Conservation (phyloP, 2,113 vertebrate genomes). For the Halcyon malimbica region DNA sequence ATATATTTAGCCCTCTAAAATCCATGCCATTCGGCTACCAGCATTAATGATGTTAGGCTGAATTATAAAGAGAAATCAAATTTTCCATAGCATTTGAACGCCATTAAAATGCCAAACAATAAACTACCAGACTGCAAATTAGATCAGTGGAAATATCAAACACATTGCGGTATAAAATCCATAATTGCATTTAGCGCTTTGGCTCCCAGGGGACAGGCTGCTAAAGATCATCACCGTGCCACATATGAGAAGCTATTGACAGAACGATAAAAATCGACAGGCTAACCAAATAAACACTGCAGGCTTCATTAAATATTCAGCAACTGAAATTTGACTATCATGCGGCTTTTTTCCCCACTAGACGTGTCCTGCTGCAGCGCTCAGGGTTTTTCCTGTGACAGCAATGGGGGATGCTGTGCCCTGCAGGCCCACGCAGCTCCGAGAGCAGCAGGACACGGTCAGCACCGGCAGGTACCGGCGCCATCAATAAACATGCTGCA, state of each 20-base stretch:
- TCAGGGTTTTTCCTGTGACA: constrained; percentile 68
- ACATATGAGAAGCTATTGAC: constrained; percentile 97
- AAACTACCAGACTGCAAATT: constrained; percentile 99
- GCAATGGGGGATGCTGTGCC: constrained; percentile 77
- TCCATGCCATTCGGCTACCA: constrained; percentile 90
- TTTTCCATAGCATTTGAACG: constrained; percentile 99
- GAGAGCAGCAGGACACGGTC: constrained; percentile 69
- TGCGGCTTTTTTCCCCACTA: constrained; percentile 6
- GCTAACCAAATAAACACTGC: constrained; percentile 98
- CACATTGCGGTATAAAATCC: constrained; percentile 98
- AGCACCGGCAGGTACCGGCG: constrained; percentile 72
- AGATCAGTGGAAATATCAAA: constrained; percentile 99
- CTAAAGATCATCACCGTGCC: constrained; percentile 97
- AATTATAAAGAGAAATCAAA: constrained; percentile 99
- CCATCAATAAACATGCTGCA: constrained; percentile 58
- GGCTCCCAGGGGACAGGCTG: constrained; percentile 89
- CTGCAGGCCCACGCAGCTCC: constrained; percentile 69
- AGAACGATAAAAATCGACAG: constrained; percentile 99
- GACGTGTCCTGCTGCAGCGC: constrained; percentile 63
- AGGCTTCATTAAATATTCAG: constrained; percentile 99
- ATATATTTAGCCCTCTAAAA: constrained; percentile 78
- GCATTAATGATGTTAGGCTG: constrained; percentile 98
- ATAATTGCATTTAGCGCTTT: constrained; percentile 99
- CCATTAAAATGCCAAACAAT: constrained; percentile 99
- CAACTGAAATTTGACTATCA: constrained; percentile 93